Evolutionary conservation across 2,888 invertebrate genomes (phyloP).

Genomic region (Lingula anatina): DNA sequence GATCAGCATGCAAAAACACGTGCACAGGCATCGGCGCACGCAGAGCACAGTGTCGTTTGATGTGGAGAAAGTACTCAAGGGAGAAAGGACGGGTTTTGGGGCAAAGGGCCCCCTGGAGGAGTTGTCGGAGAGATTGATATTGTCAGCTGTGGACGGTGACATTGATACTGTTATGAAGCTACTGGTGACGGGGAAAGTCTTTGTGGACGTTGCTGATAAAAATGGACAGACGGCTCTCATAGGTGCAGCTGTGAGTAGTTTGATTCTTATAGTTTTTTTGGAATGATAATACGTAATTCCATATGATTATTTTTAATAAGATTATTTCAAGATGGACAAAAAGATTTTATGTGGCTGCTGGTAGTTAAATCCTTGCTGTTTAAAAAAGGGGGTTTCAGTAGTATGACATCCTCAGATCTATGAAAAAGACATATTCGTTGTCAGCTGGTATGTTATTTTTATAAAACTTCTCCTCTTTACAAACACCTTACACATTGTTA

Average conservation of each 20-base stretch:
- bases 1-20: constrained; percentile 40
- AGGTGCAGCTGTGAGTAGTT: constrained; percentile 38
- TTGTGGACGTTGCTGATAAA: constrained; percentile 44
- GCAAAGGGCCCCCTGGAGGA: constrained; percentile 35
- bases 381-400: no score
- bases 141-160: constrained; percentile 34
- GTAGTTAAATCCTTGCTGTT: no score
- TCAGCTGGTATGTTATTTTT: no score
- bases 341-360: no score
- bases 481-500: no score
- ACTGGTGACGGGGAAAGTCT: constrained; percentile 31
- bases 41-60: constrained; percentile 22
- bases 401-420: no score
- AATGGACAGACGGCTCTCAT: constrained; percentile 45
- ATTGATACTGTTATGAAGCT: constrained; percentile 29
- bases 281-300: no score
- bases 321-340: no score
- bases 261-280: no score
- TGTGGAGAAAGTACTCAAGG: constrained; percentile 26
- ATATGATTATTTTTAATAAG: no score
- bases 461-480: no score
- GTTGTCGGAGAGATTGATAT: constrained; percentile 35
- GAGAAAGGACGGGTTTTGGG: constrained; percentile 26
- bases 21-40: constrained; percentile 26
- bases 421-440: no score